Evolutionary conservation across 1,140 invertebrate genomes (phyloP), one percentile per base, ranked within the genome.

Genomic region (Bemisia tabaci): DNA sequence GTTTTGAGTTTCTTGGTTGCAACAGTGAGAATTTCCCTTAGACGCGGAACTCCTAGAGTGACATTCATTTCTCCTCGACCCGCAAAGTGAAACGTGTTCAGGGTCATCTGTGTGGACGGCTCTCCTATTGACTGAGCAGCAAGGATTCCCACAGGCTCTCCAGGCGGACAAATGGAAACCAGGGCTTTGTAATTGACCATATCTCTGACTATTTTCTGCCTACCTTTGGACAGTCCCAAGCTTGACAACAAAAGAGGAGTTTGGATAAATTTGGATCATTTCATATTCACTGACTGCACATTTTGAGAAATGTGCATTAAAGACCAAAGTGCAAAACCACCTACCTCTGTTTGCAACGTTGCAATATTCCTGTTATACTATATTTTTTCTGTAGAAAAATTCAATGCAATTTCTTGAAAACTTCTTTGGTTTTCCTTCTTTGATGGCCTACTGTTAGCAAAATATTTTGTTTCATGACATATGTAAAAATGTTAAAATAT

Each of bases 31-130:
- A 99, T 96, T 84, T 99, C 97, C 73, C 95, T 81, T 1, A 99
- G 79, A 72, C 97, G 84, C 0, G 96, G 97, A 71, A 98, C 98
- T 84, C 93, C 96, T 0, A 99, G 81, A 0, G 97, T 99, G 0
- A 99, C 95, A 78, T 99, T 99, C 95, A 99, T 98, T 79, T 99
- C 97, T 82, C 96, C 95, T 80, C 95, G 86, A 77, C 97, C 97
- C 72, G 97, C 97, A 80, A 98, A 98, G 76, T 99, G 97, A 79
- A 99, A 99, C 39, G 97, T 99, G 74, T 99, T 99, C 69, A 99
- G 77, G 72, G 97, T 99, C 97, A 99, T 99, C 81, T 99, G 97
- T 66, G 97, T 99, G 1, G 95, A 98, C 0, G 97, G 97, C 80
- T 99, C 97, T 67, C 96, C 96, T 71, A 99, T 90, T 11, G 94